Conservation (phyloP, 2,113 vertebrate species). For the Gavialis gangeticus region DNA sequence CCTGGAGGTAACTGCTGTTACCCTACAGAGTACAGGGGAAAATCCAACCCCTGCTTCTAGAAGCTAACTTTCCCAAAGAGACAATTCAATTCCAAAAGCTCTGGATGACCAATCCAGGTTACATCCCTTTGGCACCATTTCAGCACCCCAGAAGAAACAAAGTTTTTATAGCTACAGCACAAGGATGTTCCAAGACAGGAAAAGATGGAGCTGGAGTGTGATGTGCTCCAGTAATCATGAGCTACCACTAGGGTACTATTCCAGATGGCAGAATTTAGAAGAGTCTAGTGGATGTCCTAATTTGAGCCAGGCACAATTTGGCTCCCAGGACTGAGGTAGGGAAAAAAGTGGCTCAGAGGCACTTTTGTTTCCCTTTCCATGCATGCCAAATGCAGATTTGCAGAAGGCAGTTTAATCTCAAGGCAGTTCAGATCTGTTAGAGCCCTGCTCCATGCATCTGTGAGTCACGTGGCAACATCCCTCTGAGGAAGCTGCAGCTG, state of each 20-base stretch:
- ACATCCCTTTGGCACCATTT: background rate
- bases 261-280: background rate
- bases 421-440: background rate
- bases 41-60: background rate
- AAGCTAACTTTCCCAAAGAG: background rate
- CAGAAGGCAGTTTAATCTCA: background rate
- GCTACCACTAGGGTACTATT: background rate
- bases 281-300: no score
- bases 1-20: no score
- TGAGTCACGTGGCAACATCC: background rate
- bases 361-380: background rate
- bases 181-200: background rate
- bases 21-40: background rate
- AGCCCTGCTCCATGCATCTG: background rate
- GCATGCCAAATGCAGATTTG: background rate
- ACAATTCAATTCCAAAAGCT: background rate
- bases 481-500: rapidly evolving
- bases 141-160: background rate
- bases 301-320: background rate
- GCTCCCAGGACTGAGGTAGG: background rate
- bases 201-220: background rate
- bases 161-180: background rate
- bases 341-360: background rate
- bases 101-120: background rate
- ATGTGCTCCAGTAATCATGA: rapidly evolving